Percentiles rank a stretch among this genome's conserved stretches.
phyloP scores from a whole-genome alignment of 2,888 invertebrate genomes.

The Pyralis farinalis region DNA sequence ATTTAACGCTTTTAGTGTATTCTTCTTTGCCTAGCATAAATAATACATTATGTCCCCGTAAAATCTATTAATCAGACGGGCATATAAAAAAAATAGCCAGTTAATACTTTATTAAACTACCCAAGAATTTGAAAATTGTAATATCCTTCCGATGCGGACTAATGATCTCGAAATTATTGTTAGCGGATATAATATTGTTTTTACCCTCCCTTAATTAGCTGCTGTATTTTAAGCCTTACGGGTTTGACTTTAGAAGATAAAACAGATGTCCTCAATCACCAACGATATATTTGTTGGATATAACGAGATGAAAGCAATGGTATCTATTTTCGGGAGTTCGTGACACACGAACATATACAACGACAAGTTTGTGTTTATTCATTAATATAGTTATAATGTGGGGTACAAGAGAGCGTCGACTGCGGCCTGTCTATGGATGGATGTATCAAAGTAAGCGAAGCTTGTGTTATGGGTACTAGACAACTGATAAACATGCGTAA shows the following conservation, averaged over 20 bases:
- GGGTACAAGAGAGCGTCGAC: too few species aligned
- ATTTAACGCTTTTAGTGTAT: too few species aligned
- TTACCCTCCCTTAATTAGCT: constrained; percentile 10
- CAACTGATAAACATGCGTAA: too few species aligned
- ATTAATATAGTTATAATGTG: too few species aligned
- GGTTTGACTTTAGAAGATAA: constrained; percentile 44
- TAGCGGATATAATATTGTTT: constrained; percentile 14
- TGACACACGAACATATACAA: constrained; percentile 31
- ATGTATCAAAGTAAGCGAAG: too few species aligned
- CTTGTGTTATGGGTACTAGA: too few species aligned
- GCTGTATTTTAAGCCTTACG: constrained; percentile 48
- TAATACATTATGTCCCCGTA: too few species aligned
- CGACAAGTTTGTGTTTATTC: not conserved
- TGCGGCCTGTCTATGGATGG: too few species aligned
- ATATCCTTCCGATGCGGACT: not conserved
- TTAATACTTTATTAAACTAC: not conserved
- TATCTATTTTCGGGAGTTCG: constrained; percentile 52
- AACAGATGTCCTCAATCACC: constrained; percentile 61
- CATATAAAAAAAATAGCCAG: too few species aligned
- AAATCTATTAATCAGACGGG: too few species aligned
- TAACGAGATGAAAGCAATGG: constrained; percentile 74
- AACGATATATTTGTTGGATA: constrained; percentile 61
- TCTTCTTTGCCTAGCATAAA: too few species aligned
- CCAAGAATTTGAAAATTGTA: not conserved
- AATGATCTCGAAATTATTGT: constrained; percentile 14